phyloP scores from a whole-genome alignment of 92 coral and sea anemone genomes.

The Isaurus tuberculatus region DNA sequence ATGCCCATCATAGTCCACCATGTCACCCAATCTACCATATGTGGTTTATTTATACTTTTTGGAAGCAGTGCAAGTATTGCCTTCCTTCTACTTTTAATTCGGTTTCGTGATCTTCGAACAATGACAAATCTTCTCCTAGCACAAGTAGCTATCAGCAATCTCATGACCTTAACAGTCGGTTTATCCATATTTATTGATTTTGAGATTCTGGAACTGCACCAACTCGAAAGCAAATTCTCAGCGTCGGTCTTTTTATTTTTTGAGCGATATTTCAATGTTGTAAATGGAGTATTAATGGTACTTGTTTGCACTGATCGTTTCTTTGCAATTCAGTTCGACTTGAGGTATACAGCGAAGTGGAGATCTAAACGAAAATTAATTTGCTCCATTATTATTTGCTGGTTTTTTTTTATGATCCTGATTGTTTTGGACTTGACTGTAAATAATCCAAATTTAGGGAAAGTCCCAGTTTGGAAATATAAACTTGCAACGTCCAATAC shows the following conservation, averaged over 20 bases:
- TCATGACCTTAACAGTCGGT: conserved; percentile 11
- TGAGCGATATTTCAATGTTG: conserved; percentile 26
- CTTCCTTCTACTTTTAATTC: conserved; percentile 25
- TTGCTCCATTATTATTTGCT: conserved; percentile 1
- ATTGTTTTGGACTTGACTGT: conserved; percentile 16
- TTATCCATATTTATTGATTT: conserved; percentile 29
- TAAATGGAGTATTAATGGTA: not conserved
- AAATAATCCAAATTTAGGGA: conserved; percentile 23
- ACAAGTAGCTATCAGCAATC: conserved; percentile 21
- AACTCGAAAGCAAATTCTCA: conserved; percentile 12
- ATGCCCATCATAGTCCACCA: not conserved
- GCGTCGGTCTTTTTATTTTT: not conserved
- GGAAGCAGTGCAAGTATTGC: conserved; percentile 7
- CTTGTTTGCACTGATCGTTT: conserved; percentile 25
- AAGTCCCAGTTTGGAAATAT: conserved; percentile 37
- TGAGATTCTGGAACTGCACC: conserved; percentile 27
- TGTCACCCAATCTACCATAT: not conserved
- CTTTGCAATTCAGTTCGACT: conserved; percentile 24
- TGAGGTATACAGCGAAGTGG: conserved; percentile 30
- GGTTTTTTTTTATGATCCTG: not conserved
- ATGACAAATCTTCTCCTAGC: conserved; percentile 25
- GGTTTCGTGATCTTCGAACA: conserved; percentile 26
- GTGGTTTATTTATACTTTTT: not conserved
- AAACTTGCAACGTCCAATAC: conserved; percentile 27
- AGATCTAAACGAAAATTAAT: conserved; percentile 14